Evolutionary conservation across 2,888 invertebrate species (phyloP), one percentile per base, ranked within the genome.

Genomic region (Acanthosepion esculentum): DNA sequence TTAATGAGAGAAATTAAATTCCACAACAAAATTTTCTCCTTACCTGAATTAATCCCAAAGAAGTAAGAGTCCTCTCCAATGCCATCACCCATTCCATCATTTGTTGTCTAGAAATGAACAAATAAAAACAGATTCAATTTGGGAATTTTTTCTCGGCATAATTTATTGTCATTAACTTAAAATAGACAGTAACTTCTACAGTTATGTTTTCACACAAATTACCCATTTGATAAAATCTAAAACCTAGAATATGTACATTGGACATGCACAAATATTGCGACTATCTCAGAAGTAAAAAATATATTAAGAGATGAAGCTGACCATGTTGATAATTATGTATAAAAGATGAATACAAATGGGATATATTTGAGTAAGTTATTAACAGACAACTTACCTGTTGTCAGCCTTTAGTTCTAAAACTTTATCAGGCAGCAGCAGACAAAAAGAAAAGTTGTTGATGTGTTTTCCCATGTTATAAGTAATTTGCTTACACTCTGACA

Each of bases 61-160:
- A 93, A 93, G 50, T 93, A n/a, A 93, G 48, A 53, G 93, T 93
- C 93, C 53, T 93, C 50, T 93, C 93, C 93, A 93, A 93, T 50
- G 53, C 53, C 53, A 48, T 48, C 53, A 93, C 93, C 93, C 93
- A 93, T 93, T 93, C 93, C 93, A 93, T 93, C 93, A 93, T 93
- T 93, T 93, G 50, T 53, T 93, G 93, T 33, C 93, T 93, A n/a
- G 15, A 93, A 93, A 93, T 78, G 10, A 78, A 78, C n/a, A 78
- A 78, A 3, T 23, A 15, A n/a, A 18, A 78, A 78, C 1, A 78
- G n/a, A 78, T n/a, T 15, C 12, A 78, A n/a, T 78, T 78, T 12
- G 12, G n/a, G n/a, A n/a, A n/a, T 5, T 23, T 33, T 12, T 78
- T 10, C 5, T 78, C n/a, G 15, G 15, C 18, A 2, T 23, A 4